Conservation (phyloP, 2,888 invertebrate genomes). For the Mellilla xanthometata region DNA sequence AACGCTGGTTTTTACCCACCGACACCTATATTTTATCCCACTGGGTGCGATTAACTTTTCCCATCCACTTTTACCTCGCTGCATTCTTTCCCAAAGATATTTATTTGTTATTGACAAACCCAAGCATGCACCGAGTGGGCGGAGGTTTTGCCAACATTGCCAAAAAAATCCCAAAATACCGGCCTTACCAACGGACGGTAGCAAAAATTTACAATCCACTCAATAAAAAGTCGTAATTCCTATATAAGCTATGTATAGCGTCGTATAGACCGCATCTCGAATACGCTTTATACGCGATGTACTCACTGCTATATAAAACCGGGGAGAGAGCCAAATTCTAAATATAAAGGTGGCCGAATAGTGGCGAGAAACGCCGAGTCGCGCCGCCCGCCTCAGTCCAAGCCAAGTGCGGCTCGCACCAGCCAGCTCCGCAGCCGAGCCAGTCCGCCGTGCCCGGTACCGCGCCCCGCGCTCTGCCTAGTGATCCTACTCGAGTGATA, state of each 20-base stretch:
- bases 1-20: too few relatives aligned
- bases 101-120: conserved; percentile 32
- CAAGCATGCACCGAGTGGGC: conserved; percentile 44
- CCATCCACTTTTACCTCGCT: conserved; percentile 10
- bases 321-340: conserved; percentile 86
- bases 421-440: too few relatives aligned
- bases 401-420: conserved; percentile 74
- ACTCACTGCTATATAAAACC: conserved; percentile 83
- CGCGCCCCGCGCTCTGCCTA: too few relatives aligned
- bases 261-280: conserved; percentile 72
- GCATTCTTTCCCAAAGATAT: conserved; percentile 16
- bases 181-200: conserved; percentile 53
- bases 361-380: conserved; percentile 68
- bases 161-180: conserved; percentile 55
- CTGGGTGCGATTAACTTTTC: neutral
- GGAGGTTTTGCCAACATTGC: conserved; percentile 43
- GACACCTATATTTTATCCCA: too few relatives aligned
- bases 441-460: too few relatives aligned
- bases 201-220: conserved; percentile 76
- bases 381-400: conserved; percentile 80
- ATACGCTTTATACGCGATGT: conserved; percentile 80
- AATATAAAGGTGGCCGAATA: conserved; percentile 80
- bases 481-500: too few relatives aligned
- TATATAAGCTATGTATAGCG: conserved; percentile 69
- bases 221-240: conserved; percentile 78